phyloP scores from a whole-genome alignment of 2,888 invertebrate species.

The Troides oblongomaculatus region DNA sequence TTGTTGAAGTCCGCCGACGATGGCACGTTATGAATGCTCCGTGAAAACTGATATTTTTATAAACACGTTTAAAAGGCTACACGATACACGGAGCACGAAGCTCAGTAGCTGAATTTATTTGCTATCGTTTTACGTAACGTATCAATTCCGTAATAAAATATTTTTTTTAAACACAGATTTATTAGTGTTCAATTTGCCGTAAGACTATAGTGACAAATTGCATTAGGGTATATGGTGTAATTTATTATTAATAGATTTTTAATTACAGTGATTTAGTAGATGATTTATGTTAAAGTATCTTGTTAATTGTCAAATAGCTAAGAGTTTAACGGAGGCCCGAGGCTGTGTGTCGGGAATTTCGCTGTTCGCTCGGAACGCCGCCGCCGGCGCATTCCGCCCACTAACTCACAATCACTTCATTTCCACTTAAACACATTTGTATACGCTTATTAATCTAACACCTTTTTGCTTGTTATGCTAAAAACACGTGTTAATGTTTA shows the following conservation, averaged over 20 bases:
- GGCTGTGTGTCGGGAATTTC: conserved; percentile 7
- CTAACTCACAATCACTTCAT: conserved; percentile 43
- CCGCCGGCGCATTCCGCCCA: conserved; percentile 43
- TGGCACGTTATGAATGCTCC: conserved; percentile 18
- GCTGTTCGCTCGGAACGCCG: conserved; percentile 28
- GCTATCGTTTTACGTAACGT: conserved; percentile 38
- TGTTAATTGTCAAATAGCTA: conserved; percentile 14
- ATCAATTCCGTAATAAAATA: conserved; percentile 37
- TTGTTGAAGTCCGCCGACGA: conserved; percentile 15
- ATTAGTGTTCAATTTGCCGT: conserved; percentile 4
- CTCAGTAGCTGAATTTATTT: conserved; percentile 55
- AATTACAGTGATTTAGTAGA: not conserved
- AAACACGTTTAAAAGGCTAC: conserved; percentile 48
- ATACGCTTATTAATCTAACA: conserved; percentile 12
- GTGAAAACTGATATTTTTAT: conserved; percentile 60
- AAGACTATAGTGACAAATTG: not conserved
- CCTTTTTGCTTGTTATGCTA: not conserved
- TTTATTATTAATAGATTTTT: conserved; percentile 6
- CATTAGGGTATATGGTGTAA: not conserved
- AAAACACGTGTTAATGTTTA: not conserved
- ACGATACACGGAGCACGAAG: conserved; percentile 49
- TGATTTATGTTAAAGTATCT: conserved; percentile 1
- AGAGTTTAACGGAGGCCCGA: conserved; percentile 2
- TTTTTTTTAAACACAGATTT: conserved; percentile 14
- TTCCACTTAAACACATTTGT: conserved; percentile 17